These are phyloP conservation scores for Montipora capitata DNA, from an alignment of 92 coral and sea anemone genomes.

Conservation along the genomic window DNA sequence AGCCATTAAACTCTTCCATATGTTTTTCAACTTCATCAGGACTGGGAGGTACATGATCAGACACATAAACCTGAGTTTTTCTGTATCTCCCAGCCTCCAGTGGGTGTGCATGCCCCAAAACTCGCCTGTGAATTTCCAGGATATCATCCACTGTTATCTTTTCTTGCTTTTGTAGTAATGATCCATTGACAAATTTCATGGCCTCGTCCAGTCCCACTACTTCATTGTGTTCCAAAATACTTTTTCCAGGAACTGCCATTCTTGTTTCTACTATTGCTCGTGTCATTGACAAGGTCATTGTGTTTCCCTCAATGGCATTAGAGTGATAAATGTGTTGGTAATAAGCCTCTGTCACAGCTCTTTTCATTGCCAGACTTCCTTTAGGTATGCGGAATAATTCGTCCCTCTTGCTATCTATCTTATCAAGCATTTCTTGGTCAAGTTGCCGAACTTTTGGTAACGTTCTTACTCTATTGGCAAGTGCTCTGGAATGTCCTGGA, in stretches of 20 bases:
- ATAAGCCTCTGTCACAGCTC: constrained; percentile 98
- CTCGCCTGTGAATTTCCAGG: constrained; percentile 88
- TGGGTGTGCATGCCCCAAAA: constrained; percentile 95
- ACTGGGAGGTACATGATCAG: constrained; percentile 93
- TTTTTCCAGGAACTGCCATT: constrained; percentile 97
- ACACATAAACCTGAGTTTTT: constrained; percentile 93
- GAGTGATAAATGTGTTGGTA: constrained; percentile 97
- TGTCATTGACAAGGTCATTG: constrained; percentile 98
- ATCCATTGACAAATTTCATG: constrained; percentile 88
- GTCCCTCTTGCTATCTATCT: constrained; percentile 90
- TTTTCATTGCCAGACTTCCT: constrained; percentile 88
- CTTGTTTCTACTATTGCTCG: constrained; percentile 97
- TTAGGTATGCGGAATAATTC: constrained; percentile 88
- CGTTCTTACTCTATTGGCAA: constrained; percentile 93
- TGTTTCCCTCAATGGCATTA: constrained; percentile 98
- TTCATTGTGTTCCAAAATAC: constrained; percentile 95
- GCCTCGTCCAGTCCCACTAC: constrained; percentile 98
- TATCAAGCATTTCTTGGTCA: constrained; percentile 92
- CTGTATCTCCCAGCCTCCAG: constrained; percentile 94
- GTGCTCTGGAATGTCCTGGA: constrained; percentile 86
- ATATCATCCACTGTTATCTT: constrained; percentile 83
- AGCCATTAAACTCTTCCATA: constrained; percentile 90
- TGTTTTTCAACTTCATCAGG: constrained; percentile 90
- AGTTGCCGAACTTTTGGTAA: constrained; percentile 96
- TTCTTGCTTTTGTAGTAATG: constrained; percentile 86